Conservation (phyloP, 2,888 invertebrate species). For the Euclidia mi region DNA sequence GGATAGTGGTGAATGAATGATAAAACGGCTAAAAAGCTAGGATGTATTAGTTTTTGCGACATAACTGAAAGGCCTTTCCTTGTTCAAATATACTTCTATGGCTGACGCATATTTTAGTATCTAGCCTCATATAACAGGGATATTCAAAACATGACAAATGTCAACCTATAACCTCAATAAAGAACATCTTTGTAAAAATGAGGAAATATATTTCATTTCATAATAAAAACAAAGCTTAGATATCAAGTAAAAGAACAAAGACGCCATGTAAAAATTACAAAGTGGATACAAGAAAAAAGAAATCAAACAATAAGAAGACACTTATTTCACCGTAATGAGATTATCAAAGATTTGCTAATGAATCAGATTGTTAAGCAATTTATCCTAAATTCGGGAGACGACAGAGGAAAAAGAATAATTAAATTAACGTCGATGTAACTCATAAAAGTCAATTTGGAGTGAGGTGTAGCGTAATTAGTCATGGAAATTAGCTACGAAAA, state of each 20-base stretch:
- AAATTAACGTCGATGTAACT: conserved; percentile 44
- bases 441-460: conserved; percentile 51
- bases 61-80: no score
- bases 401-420: conserved; percentile 43
- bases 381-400: conserved; percentile 30
- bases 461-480: conserved; percentile 44
- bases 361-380: conserved; percentile 49
- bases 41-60: no score
- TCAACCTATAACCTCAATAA: no score
- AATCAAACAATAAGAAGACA: conserved; percentile 32
- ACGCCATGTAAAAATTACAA: conserved; percentile 7
- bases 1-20: no score
- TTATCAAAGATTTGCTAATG: conserved; percentile 49
- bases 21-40: no score
- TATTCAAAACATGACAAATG: no score
- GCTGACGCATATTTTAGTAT: no score
- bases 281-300: conserved; percentile 6
- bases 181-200: no score
- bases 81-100: no score
- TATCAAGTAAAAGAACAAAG: not conserved
- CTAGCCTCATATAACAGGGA: no score
- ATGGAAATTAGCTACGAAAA: conserved; percentile 29
- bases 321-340: conserved; percentile 38
- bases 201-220: no score
- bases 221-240: not conserved